phyloP scores from a whole-genome alignment of 2,113 vertebrate species.

The Ellobius talpinus region DNA sequence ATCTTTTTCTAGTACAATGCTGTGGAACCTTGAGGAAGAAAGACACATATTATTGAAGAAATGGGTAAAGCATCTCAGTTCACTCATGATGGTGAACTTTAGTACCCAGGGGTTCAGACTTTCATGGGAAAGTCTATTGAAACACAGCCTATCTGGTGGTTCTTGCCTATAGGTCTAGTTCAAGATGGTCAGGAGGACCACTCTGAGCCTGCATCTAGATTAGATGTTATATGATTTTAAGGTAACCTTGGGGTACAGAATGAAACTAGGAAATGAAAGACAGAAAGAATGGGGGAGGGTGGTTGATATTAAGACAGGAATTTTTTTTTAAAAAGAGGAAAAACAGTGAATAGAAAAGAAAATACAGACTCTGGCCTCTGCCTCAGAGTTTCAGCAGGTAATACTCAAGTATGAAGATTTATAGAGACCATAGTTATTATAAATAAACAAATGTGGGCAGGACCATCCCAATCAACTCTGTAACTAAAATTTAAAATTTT shows the following conservation, averaged over 20 bases:
- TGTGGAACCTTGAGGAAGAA: background rate
- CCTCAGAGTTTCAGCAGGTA: background rate
- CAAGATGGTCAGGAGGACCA: background rate
- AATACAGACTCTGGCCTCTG: background rate
- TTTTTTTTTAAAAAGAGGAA: too few species aligned
- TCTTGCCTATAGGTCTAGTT: background rate
- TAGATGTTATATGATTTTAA: background rate
- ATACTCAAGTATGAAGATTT: background rate
- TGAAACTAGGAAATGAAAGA: background rate
- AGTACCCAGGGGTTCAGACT: background rate
- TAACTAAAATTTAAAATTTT: constrained; percentile 15
- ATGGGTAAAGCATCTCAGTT: background rate
- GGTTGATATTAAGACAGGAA: background rate
- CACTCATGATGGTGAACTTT: background rate
- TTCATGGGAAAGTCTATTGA: background rate
- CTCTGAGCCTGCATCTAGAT: background rate
- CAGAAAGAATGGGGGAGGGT: background rate
- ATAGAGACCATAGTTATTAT: background rate
- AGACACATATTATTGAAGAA: background rate
- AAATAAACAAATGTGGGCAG: background rate
- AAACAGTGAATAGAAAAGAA: background rate
- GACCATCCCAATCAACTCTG: background rate
- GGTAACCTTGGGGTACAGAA: too few species aligned
- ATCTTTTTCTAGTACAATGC: background rate
- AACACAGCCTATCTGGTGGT: background rate